phyloP scores from a whole-genome alignment of 2,113 vertebrate species.

The Lucifuga dentata region DNA sequence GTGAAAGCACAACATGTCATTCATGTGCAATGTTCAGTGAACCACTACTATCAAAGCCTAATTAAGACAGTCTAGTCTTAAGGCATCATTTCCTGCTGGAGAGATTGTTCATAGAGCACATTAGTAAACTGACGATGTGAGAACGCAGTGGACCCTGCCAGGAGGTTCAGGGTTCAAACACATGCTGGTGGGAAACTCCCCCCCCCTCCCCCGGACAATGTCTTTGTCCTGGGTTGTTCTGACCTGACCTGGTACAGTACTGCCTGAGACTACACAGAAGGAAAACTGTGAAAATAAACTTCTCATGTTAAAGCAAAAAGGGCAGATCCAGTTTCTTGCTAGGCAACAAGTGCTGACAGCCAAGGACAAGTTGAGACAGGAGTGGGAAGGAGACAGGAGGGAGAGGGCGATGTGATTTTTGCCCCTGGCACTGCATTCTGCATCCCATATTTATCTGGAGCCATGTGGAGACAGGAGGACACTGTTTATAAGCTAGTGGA shows the following conservation, averaged over 20 bases:
- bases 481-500: too few species aligned
- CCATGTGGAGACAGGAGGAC: slow-evolving; percentile 38
- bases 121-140: slow-evolving; percentile 45
- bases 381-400: slow-evolving; percentile 24
- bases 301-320: slow-evolving; percentile 25
- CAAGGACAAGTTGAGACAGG: slow-evolving; percentile 66
- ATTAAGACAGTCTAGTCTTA: slow-evolving; percentile 52
- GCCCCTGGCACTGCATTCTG: slow-evolving; percentile 42
- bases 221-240: slow-evolving; percentile 22
- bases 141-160: slow-evolving; percentile 24
- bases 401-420: not conserved
- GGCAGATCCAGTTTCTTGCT: slow-evolving; percentile 20
- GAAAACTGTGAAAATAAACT: slow-evolving; percentile 30
- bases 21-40: slow-evolving; percentile 1
- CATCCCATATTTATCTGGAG: slow-evolving; percentile 49
- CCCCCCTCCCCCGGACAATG: not conserved
- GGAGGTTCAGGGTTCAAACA: slow-evolving; percentile 23
- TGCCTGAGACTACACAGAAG: not conserved
- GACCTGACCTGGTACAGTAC: slow-evolving; percentile 16
- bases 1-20: not conserved
- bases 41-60: slow-evolving; percentile 5
- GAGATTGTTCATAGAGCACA: slow-evolving; percentile 20
- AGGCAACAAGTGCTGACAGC: slow-evolving; percentile 59
- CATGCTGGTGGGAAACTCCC: slow-evolving; percentile 7
- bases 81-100: slow-evolving; percentile 30